Evolutionary conservation across 35 echinoderm and acorn worm genomes (phyloP), one percentile per base, ranked within the genome.

Genomic region (Amphiura filiformis): DNA sequence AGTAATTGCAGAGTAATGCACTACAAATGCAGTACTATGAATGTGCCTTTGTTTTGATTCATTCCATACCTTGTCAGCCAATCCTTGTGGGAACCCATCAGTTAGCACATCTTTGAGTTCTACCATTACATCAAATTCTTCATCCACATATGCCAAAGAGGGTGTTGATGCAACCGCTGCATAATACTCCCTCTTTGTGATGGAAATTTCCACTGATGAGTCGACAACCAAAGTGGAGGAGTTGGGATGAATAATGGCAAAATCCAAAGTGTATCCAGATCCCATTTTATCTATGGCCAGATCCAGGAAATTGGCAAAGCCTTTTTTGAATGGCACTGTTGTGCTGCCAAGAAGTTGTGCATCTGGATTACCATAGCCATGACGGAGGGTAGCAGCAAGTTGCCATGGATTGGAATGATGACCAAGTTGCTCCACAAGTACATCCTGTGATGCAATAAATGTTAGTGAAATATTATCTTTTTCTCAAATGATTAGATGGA

Each of bases 271-370:
- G 57, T 91, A 88, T 34, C 84, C 80, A 13, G 89, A 32, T 1
- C 86, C 92, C 7, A 39, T 88, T 77, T 34, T 57, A 65, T 89
- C 86, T 32, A 94, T 80, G 35, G 81, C 83, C 34, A 94, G 78
- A 57, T 94, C 81, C 0, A 92, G 94, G 76, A 89, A 98, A 83
- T 93, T 98, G 44, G 89, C 89, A 65, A 79, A 90, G 41, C 96
- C 92, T 18, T 77, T 56, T n/a, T 57, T 37, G 80, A 98, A 94
- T 23, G 76, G 42, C 70, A 91, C 77, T 9, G 92, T 98, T 30
- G 57, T 85, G 86, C 94, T 98, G 28, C 91, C 95, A 13, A 77
- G 39, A 42, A 90, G 84, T 31, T 56, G 33, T 31, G 44, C 56
- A 30, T 39, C 81, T 12, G 42, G 31, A 41, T 40, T 87, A 0